These are phyloP conservation scores for Nomada fabriciana DNA, from an alignment of 2,888 invertebrate species.

Conservation along the genomic window DNA sequence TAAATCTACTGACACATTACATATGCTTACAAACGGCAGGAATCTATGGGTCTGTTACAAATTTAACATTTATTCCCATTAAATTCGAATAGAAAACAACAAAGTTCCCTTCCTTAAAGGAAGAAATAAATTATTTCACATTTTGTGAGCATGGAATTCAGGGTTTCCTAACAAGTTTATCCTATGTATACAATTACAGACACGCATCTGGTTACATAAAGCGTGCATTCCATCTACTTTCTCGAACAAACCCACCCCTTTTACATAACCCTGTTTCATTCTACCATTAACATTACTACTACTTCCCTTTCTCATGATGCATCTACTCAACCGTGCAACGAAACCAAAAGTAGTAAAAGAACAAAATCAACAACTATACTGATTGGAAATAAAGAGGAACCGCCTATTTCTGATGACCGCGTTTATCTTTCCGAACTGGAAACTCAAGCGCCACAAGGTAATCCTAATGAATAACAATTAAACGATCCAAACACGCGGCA, in stretches of 20 bases:
- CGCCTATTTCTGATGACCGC: too few species aligned
- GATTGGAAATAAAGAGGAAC: too few species aligned
- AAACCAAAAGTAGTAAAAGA: too few species aligned
- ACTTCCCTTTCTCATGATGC: not conserved
- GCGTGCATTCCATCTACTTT: conserved; percentile 1
- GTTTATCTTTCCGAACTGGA: not conserved
- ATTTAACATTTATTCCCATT: too few species aligned
- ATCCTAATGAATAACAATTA: conserved; percentile 17
- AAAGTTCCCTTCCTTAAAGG: too few species aligned
- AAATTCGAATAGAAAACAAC: too few species aligned
- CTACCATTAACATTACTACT: conserved; percentile 4
- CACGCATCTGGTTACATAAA: conserved; percentile 17
- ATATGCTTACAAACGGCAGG: too few species aligned
- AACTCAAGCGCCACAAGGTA: not conserved
- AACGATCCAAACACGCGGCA: not conserved
- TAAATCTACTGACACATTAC: too few species aligned
- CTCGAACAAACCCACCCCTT: not conserved
- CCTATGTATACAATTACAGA: not conserved
- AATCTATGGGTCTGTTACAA: too few species aligned
- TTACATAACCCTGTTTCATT: conserved; percentile 11
- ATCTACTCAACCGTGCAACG: not conserved
- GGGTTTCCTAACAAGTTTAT: conserved; percentile 22
- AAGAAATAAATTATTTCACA: too few species aligned
- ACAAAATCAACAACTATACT: too few species aligned
- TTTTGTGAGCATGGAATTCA: not conserved